Percentiles rank a stretch among this genome's conserved stretches.
Conservation (phyloP, 2,113 vertebrate species). For the Forbesichthys agassizii region DNA sequence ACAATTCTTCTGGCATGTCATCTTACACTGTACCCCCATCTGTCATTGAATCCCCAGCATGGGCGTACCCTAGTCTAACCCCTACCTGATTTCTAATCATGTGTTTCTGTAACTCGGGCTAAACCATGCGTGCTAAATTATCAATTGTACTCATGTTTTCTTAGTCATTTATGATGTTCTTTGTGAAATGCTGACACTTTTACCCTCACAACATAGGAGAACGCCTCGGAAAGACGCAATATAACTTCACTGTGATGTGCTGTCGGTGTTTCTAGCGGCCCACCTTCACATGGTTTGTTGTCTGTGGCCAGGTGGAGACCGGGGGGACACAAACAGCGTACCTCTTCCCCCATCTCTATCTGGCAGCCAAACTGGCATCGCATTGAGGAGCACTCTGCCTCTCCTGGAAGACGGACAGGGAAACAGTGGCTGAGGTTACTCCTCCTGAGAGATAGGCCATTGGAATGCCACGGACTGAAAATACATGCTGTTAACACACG, state of each 20-base stretch:
- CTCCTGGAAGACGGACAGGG: constrained; percentile 58
- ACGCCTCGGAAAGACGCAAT: not conserved
- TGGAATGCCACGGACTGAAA: constrained; percentile 23
- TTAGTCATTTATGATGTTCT: no score
- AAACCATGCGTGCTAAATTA: no score
- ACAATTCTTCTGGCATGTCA: no score
- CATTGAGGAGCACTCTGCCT: constrained; percentile 54
- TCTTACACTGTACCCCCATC: no score
- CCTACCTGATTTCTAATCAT: no score
- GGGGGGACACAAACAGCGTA: constrained; percentile 65
- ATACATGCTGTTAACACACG: constrained; percentile 15
- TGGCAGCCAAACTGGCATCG: constrained; percentile 73
- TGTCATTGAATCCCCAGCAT: no score
- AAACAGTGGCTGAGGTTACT: constrained; percentile 44
- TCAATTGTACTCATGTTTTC: no score
- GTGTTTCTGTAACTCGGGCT: no score
- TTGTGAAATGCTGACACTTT: no score
- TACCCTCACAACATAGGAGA: not conserved
- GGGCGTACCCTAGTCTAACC: no score
- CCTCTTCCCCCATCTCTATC: constrained; percentile 48
- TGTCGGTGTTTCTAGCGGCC: constrained; percentile 24
- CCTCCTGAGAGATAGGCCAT: constrained; percentile 26
- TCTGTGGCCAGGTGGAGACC: constrained; percentile 66
- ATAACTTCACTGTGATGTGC: not conserved
- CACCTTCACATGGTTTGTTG: constrained; percentile 75